Percentiles rank a stretch among this genome's conserved stretches.
Evolutionary conservation across 35 echinoderm and acorn worm species (phyloP).

Genomic region (Stichopus chloronotus): DNA sequence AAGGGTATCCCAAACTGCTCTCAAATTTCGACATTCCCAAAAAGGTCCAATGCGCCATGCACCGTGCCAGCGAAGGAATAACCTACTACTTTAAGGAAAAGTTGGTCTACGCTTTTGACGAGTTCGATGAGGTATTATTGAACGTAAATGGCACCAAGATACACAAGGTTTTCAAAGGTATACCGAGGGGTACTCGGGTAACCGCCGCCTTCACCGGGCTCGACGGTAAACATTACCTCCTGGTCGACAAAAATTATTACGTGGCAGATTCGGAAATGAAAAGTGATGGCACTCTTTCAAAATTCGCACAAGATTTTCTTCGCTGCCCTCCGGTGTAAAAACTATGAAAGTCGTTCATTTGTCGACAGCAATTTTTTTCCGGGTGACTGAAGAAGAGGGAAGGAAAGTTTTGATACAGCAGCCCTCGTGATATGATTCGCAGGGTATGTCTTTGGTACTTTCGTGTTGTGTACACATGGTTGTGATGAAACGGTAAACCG

Average conservation of each 20-base stretch:
- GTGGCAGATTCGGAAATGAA: neutral
- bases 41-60: slow-evolving; percentile 4
- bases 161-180: slow-evolving; percentile 29
- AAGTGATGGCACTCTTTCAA: neutral
- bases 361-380: neutral
- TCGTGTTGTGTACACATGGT: too few relatives aligned
- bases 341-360: neutral
- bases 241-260: slow-evolving; percentile 45
- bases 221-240: slow-evolving; percentile 20
- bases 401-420: too few relatives aligned
- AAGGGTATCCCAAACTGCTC: neutral
- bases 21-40: neutral
- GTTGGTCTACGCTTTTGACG: slow-evolving; percentile 32
- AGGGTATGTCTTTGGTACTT: too few relatives aligned
- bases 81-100: slow-evolving; percentile 48
- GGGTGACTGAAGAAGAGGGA: neutral
- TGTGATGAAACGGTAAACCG: too few relatives aligned
- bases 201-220: slow-evolving; percentile 43
- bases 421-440: too few relatives aligned
- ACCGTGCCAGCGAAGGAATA: slow-evolving; percentile 30
- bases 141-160: neutral
- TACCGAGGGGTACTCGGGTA: slow-evolving; percentile 42
- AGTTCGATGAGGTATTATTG: neutral
- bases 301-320: slow-evolving; percentile 54
- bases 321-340: neutral